Evolutionary conservation across 92 coral and sea anemone species (phyloP).

Genomic region (Micromussa lordhowensis): DNA sequence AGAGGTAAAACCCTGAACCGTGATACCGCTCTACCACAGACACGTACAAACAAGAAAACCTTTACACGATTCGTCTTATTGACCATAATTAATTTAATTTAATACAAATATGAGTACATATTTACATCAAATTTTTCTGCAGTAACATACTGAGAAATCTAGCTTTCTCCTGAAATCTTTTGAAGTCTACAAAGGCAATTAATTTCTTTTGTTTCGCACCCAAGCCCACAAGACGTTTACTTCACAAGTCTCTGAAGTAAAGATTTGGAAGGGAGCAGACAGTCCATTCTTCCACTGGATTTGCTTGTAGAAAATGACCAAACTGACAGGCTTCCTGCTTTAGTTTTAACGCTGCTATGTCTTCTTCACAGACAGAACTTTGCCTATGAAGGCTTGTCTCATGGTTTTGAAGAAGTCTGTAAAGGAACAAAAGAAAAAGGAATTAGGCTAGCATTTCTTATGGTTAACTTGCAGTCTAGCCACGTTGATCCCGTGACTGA

Average conservation of each 20-base stretch:
- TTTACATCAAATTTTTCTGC: not conserved
- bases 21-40: not conserved
- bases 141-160: too few relatives aligned
- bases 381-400: not conserved
- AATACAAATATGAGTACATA: not conserved
- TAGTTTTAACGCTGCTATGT: not conserved
- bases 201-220: too few relatives aligned
- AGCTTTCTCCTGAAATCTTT: not conserved
- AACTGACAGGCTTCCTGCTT: not conserved
- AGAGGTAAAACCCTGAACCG: not conserved
- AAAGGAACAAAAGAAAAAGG: not conserved
- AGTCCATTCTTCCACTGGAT: not conserved
- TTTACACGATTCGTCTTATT: not conserved
- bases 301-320: not conserved
- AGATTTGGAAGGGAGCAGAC: not conserved
- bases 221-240: not conserved
- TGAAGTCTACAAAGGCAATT: not conserved
- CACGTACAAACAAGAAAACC: not conserved
- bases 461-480: too few relatives aligned
- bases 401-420: not conserved
- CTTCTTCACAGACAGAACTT: not conserved
- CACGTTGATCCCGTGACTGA: too few relatives aligned
- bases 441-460: not conserved
- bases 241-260: constrained; percentile 2
- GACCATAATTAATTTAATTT: too few relatives aligned